phyloP scores from a whole-genome alignment of 2,797 vertebrate genomes.

The Lindbergichthys nudifrons region DNA sequence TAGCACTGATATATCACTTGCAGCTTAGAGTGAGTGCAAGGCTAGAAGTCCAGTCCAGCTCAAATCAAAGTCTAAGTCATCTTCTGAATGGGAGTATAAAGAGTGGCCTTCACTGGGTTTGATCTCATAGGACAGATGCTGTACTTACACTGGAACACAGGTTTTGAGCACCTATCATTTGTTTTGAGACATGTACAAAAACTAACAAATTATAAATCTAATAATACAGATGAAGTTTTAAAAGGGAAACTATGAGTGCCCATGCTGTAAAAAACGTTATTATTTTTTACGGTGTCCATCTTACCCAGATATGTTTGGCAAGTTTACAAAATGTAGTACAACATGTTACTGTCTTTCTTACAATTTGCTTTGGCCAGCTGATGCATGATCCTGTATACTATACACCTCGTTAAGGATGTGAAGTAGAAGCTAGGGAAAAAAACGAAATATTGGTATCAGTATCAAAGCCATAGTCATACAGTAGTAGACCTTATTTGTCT shows the following conservation, averaged over 20 bases:
- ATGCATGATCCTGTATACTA: background rate
- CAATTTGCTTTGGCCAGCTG: background rate
- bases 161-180: constrained; percentile 5
- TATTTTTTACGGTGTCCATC: background rate
- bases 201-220: background rate
- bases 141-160: background rate
- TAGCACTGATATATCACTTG: constrained; percentile 29
- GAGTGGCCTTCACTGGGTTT: constrained; percentile 3
- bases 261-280: background rate
- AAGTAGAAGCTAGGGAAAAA: background rate
- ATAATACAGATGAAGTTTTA: background rate
- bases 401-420: background rate
- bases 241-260: background rate
- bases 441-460: background rate
- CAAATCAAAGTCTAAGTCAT: constrained; percentile 4
- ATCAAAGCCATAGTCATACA: background rate
- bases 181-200: background rate
- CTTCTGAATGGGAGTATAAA: background rate
- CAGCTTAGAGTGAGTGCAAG: constrained; percentile 5
- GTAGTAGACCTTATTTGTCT: background rate
- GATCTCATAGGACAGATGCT: background rate
- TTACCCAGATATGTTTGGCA: background rate
- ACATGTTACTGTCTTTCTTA: background rate
- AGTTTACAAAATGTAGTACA: background rate
- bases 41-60: background rate